Evolutionary conservation across 1,140 invertebrate genomes (phyloP).

Genomic region (Chrysoperla carnea): DNA sequence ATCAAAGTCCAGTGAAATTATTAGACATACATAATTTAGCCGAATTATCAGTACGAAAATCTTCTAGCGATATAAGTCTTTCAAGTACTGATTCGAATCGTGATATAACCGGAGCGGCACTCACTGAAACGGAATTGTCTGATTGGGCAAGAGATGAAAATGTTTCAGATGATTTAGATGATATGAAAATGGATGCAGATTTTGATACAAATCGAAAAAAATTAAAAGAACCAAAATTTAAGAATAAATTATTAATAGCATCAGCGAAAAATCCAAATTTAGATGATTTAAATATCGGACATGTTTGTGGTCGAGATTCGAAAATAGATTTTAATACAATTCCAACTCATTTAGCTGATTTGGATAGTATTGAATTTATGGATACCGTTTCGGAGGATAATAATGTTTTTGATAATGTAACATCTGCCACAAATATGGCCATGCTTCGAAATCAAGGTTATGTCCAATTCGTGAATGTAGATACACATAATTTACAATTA

Average conservation of each 20-base stretch:
- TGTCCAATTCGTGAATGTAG: conserved; percentile 42
- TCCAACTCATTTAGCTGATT: conserved; percentile 15
- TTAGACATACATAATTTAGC: not conserved
- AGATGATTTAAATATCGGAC: conserved; percentile 13
- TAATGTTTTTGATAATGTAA: conserved; percentile 33
- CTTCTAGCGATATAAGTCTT: conserved; percentile 26
- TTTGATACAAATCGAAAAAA: conserved; percentile 29
- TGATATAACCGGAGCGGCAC: conserved; percentile 42
- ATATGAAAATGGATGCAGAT: conserved; percentile 35
- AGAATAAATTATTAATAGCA: conserved; percentile 8
- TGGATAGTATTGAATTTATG: conserved; percentile 51
- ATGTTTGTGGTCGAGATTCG: conserved; percentile 22
- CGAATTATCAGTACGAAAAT: conserved; percentile 2
- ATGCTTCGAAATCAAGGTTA: conserved; percentile 43
- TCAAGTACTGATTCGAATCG: conserved; percentile 29
- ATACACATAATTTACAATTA: not conserved
- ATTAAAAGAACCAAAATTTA: conserved; percentile 16
- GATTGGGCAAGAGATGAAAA: conserved; percentile 68
- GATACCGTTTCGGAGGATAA: conserved; percentile 48
- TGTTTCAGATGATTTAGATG: conserved; percentile 52
- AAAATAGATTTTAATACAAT: conserved; percentile 7
- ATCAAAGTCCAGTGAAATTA: conserved; percentile 1
- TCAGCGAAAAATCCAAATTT: conserved; percentile 1
- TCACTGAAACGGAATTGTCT: conserved; percentile 69
- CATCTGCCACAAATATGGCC: conserved; percentile 28